phyloP scores from a whole-genome alignment of 64 coral and sea anemone genomes.

The Porites australiensis region DNA sequence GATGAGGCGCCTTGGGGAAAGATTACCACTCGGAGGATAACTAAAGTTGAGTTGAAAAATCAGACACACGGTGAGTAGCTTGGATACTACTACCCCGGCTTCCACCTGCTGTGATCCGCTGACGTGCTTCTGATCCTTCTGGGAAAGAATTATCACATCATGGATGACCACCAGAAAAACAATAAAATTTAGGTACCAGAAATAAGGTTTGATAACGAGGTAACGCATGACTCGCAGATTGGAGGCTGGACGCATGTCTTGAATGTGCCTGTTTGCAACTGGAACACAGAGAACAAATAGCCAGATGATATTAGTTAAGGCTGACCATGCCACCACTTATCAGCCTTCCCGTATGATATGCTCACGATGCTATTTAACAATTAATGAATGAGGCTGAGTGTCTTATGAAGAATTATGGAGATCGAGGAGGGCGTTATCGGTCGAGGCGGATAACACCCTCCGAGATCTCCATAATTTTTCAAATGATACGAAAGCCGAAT shows the following conservation, averaged over 20 bases:
- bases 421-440: too few species aligned
- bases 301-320: not conserved
- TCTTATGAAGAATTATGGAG: too few species aligned
- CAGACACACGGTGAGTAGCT: conserved; percentile 33
- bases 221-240: not conserved
- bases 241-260: conserved; percentile 17
- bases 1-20: not conserved
- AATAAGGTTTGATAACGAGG: conserved; percentile 55
- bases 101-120: conserved; percentile 20
- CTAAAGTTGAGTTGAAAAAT: conserved; percentile 73
- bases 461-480: too few species aligned
- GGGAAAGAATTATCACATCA: conserved; percentile 19
- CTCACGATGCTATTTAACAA: too few species aligned
- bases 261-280: not conserved
- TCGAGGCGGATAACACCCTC: too few species aligned
- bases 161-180: conserved; percentile 44
- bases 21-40: conserved; percentile 18
- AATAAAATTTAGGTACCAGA: conserved; percentile 34
- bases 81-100: conserved; percentile 32
- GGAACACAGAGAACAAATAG: conserved; percentile 30
- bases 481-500: too few species aligned
- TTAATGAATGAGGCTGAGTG: too few species aligned
- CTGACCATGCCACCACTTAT: not conserved
- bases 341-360: too few species aligned
- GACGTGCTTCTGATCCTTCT: not conserved